These are phyloP conservation scores for Antrozous pallidus DNA, from an alignment of 2,797 vertebrate genomes.

Conservation along the genomic window DNA sequence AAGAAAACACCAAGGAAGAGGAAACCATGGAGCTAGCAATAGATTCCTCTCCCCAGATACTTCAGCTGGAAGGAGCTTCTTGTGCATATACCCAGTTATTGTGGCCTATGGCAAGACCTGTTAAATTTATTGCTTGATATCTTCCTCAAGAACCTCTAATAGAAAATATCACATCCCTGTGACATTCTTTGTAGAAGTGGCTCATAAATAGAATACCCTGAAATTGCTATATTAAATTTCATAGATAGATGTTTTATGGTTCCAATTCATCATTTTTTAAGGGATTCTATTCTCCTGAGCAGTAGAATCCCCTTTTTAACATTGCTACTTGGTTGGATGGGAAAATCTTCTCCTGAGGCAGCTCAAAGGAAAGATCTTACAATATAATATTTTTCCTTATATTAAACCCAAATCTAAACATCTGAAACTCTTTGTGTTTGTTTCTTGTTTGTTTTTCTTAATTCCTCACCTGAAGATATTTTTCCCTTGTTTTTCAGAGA, in stretches of 20 bases:
- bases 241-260: background rate
- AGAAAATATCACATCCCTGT: background rate
- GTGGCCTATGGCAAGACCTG: background rate
- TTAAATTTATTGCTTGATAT: background rate
- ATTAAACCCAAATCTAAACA: background rate
- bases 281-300: background rate
- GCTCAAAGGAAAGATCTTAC: background rate
- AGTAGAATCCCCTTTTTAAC: background rate
- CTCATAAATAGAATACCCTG: background rate
- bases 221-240: background rate
- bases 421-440: background rate
- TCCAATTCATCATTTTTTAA: background rate
- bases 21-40: background rate
- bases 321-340: background rate
- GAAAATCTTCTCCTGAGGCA: background rate
- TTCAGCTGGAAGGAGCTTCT: background rate
- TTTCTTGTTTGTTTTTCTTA: background rate
- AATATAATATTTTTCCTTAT: background rate
- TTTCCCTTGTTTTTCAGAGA: too few species aligned
- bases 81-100: background rate
- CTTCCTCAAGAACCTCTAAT: background rate
- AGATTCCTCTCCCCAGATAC: background rate
- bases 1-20: background rate
- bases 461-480: too few species aligned
- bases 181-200: background rate